Conservation (phyloP, 1,140 invertebrate genomes). For the Atta texana region DNA sequence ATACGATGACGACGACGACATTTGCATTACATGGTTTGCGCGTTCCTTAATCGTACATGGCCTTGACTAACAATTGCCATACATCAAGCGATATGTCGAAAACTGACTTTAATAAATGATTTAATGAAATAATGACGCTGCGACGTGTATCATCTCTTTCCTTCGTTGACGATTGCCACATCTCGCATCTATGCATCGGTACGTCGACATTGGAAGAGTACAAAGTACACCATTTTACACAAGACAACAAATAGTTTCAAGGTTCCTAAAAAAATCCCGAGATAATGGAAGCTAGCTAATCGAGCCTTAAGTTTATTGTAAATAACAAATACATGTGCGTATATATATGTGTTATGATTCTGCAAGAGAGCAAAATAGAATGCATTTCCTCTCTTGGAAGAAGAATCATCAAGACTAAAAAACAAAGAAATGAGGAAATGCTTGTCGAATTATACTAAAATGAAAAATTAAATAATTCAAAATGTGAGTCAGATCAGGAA, state of each 20-base stretch:
- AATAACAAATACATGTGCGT: background rate
- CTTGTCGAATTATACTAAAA: too few species aligned
- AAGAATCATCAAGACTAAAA: background rate
- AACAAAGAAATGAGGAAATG: background rate
- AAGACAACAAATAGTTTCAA: background rate
- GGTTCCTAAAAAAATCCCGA: background rate
- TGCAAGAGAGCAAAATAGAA: background rate
- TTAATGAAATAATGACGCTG: constrained; percentile 79
- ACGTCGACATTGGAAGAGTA: background rate
- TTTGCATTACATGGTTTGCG: background rate
- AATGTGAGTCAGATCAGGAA: constrained; percentile 72
- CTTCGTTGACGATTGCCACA: constrained; percentile 27
- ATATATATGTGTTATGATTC: background rate
- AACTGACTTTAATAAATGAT: constrained; percentile 78
- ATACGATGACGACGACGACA: background rate
- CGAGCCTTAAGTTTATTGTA: too few species aligned
- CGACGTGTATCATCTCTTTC: constrained; percentile 62
- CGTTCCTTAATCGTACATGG: constrained; percentile 62
- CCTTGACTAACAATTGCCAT: constrained; percentile 76
- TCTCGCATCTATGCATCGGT: background rate
- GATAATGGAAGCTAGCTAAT: constrained; percentile 1
- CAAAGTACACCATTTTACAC: background rate
- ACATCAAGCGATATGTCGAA: constrained; percentile 68
- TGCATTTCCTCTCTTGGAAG: constrained; percentile 16
- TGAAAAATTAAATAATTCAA: constrained; percentile 53